Evolutionary conservation across 1,140 invertebrate genomes (phyloP).

Genomic region (Scaptodrosophila lebanonensis): DNA sequence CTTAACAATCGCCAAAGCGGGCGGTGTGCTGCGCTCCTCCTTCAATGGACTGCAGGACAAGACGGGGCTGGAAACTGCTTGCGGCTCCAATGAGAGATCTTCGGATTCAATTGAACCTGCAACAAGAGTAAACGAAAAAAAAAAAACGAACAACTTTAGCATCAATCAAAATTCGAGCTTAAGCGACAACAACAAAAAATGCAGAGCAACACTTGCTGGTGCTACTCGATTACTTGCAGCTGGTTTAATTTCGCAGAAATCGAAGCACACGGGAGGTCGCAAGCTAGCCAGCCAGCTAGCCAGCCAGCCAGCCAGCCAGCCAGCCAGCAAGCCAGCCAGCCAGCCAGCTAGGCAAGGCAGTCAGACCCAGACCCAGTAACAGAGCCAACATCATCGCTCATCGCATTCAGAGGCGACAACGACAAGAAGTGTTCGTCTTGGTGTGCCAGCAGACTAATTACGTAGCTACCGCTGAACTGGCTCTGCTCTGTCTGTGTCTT

Average conservation of each 20-base stretch:
- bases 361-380: no score
- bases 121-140: slow-evolving; percentile 60
- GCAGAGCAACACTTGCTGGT: not conserved
- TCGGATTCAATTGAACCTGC: slow-evolving; percentile 87
- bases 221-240: slow-evolving; percentile 44
- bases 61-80: slow-evolving; percentile 77
- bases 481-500: slow-evolving; percentile 17
- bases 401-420: slow-evolving; percentile 33
- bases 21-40: slow-evolving; percentile 78
- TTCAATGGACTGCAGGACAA: slow-evolving; percentile 80
- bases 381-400: slow-evolving; percentile 66
- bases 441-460: slow-evolving; percentile 72
- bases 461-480: slow-evolving; percentile 37
- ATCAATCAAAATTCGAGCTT: slow-evolving; percentile 72
- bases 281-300: not conserved
- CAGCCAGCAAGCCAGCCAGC: no score
- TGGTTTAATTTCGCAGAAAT: slow-evolving; percentile 72
- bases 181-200: no score
- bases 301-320: not conserved
- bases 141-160: slow-evolving; percentile 13
- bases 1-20: slow-evolving; percentile 82
- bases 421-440: slow-evolving; percentile 14
- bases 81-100: slow-evolving; percentile 84
- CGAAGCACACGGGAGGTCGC: slow-evolving; percentile 70
- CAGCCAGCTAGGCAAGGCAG: no score